Base-by-base conservation (phyloP, 2,888 invertebrate genomes). In the Acanthosoma haemorrhoidale region DNA sequence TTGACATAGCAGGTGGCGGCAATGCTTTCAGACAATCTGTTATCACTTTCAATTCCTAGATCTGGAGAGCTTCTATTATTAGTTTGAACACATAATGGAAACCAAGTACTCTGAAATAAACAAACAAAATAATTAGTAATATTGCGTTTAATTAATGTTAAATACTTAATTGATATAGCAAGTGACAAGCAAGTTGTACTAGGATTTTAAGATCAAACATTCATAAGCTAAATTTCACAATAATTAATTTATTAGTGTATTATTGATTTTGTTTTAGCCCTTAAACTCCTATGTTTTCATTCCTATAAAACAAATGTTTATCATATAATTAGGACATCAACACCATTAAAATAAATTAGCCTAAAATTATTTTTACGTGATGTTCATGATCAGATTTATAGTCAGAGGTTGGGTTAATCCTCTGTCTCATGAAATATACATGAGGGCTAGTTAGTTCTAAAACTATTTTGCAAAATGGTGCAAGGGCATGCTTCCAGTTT, bases 11-110 rank as follows among this genome's bases (percentile, higher is more conserved):
- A 25, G 71, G 63, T 8, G 60, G 59, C 82, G 74, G 83, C 83
- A 84, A 84, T 81, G 89, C 84, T 81, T 89, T 84, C 76, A 88
- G 77, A 84, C 67, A 87, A 81, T 72, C 87, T 81, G 39, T 84
- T 85, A 78, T 93, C 93, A 77, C 92, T 93, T 78, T 93, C 93
- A 73, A 94, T 93, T n/a, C 93, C 93, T 77, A 92, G 85, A 80
- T 94, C 94, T 0, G 94, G 93, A 0, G 93, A 93, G 1, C 88
- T 83, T 75, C 83, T 85, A 58, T 75, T 73, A 38, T 39, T 70
- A 69, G 59, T 68, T 11, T 71, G 58, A 16, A 69, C 73, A 41
- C 73, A 71, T 4, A 71, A 60, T 5, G 73, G 71, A 21, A 73
- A 73, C 73, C 73, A 73, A 29, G 68, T 72, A 58, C 59, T 68